These are phyloP conservation scores for Napeogenes inachia DNA, from an alignment of 2,888 invertebrate genomes.

Conservation along the genomic window DNA sequence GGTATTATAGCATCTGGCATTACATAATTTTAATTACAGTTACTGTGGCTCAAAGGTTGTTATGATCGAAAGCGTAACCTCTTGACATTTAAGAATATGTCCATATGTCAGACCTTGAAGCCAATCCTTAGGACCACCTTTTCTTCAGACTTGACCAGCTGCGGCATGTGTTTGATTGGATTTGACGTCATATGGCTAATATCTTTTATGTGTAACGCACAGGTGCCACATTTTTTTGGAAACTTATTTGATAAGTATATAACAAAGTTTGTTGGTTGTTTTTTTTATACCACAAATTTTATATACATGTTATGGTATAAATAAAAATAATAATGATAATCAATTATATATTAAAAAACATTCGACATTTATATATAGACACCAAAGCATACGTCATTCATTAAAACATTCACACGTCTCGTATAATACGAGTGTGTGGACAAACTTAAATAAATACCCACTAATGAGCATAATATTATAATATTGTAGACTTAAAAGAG, in stretches of 20 bases:
- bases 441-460: slow-evolving; percentile 55
- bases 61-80: slow-evolving; percentile 7
- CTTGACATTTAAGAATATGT: slow-evolving; percentile 16
- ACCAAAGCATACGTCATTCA: slow-evolving; percentile 22
- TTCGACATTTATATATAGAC: neutral
- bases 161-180: slow-evolving; percentile 23
- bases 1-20: neutral
- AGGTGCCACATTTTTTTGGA: slow-evolving; percentile 1
- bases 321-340: too few species aligned
- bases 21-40: too few species aligned
- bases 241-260: neutral
- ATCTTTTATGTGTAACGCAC: neutral
- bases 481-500: slow-evolving; percentile 66
- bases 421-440: slow-evolving; percentile 39
- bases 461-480: slow-evolving; percentile 75
- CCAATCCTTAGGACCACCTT: slow-evolving; percentile 20
- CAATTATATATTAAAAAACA: too few species aligned
- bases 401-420: slow-evolving; percentile 25
- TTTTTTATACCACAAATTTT: too few species aligned
- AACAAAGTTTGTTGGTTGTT: too few species aligned
- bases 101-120: slow-evolving; percentile 16
- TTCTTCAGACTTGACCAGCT: slow-evolving; percentile 26
- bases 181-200: slow-evolving; percentile 16
- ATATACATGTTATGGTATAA: too few species aligned
- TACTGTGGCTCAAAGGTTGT: neutral